A percentile compares a stretch with the other conserved stretches of the same genome.
phyloP scores from a whole-genome alignment of 1,140 invertebrate genomes.

The Ptiloglossa arizonensis region DNA sequence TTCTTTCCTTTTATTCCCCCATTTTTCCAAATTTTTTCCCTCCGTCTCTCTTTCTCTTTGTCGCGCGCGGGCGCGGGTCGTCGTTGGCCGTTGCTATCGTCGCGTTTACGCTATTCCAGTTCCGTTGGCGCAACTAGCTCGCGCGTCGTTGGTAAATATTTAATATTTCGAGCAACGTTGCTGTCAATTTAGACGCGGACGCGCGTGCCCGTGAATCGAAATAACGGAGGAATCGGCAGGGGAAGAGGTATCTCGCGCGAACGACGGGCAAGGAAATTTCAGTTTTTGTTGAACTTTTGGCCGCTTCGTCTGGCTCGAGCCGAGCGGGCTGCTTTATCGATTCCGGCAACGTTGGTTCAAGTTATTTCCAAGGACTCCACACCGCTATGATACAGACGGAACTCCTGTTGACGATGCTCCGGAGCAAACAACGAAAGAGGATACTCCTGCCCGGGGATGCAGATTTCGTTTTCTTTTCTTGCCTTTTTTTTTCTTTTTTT shows the following conservation, averaged over 20 bases:
- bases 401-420: slow-evolving; percentile 19
- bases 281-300: background rate
- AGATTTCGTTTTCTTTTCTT: background rate
- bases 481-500: background rate
- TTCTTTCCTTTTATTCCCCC: no score
- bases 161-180: background rate
- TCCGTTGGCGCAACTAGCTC: no score
- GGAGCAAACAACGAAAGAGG: background rate
- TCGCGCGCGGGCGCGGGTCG: no score
- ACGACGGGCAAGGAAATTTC: background rate
- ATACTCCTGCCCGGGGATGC: slow-evolving; percentile 15
- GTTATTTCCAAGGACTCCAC: slow-evolving; percentile 32
- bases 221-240: background rate
- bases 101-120: slow-evolving; percentile 19
- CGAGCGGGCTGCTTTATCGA: slow-evolving; percentile 27
- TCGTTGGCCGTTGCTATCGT: no score
- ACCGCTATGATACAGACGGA: background rate
- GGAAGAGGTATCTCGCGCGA: background rate
- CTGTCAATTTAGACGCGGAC: background rate
- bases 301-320: background rate
- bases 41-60: background rate
- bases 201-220: background rate
- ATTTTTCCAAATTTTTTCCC: background rate
- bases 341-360: slow-evolving; percentile 13
- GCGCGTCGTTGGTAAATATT: background rate